phyloP scores from a whole-genome alignment of 2,113 vertebrate genomes.

The Rhinolophus ferrumequinum region DNA sequence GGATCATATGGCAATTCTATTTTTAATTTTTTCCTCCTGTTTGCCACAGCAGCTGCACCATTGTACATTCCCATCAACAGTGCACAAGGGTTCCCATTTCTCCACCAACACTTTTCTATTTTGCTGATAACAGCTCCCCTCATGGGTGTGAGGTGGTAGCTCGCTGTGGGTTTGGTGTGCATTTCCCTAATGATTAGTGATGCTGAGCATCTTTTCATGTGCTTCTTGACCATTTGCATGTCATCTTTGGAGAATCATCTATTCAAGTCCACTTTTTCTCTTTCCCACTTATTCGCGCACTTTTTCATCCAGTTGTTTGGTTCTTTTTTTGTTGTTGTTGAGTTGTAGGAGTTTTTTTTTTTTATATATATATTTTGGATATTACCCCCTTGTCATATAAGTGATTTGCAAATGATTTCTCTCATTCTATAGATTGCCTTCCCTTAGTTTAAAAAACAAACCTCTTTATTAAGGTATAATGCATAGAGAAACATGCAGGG shows the following conservation, averaged over 20 bases:
- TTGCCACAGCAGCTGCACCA: not conserved
- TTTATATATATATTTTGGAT: not conserved
- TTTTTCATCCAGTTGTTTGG: not conserved
- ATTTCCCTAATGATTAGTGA: not conserved
- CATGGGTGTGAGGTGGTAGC: fast-evolving
- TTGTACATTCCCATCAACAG: not conserved
- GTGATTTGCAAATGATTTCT: not conserved
- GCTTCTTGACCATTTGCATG: not conserved
- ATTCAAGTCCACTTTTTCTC: not conserved
- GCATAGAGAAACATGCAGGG: not conserved
- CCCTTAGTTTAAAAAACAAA: not conserved
- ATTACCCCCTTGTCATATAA: not conserved
- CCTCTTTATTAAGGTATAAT: not conserved
- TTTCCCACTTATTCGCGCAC: not conserved
- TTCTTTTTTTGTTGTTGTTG: not conserved
- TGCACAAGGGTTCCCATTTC: not conserved
- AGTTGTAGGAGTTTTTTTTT: constrained; percentile 7
- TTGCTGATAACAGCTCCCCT: not conserved
- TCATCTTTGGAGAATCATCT: not conserved
- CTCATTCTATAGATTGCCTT: not conserved
- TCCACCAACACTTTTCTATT: not conserved
- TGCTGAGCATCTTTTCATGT: not conserved
- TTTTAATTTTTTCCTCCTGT: not conserved
- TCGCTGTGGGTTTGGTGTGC: not conserved
- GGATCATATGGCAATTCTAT: not conserved